Conservation (phyloP, 2,797 vertebrate species). For the Malacoctenus gilli region DNA sequence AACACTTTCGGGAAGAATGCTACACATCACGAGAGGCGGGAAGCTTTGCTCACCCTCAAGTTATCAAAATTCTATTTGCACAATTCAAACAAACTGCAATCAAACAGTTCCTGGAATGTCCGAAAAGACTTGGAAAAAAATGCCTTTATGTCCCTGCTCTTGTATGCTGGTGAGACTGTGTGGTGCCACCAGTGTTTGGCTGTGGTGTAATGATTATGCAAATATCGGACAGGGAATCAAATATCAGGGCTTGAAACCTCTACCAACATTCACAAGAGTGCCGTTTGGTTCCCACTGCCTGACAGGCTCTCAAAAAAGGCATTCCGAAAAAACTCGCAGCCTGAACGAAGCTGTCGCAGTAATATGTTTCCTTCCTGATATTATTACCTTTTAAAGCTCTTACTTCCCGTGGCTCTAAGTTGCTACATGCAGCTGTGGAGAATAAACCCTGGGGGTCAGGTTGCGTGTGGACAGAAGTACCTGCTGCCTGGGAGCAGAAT, state of each 20-base stretch:
- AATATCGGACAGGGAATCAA: slow-evolving; percentile 3
- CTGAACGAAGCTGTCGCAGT: background rate
- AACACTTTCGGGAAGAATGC: too few species aligned
- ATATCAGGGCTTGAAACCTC: too few species aligned
- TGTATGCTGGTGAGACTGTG: too few species aligned
- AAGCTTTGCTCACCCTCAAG: too few species aligned
- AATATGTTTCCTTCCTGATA: background rate
- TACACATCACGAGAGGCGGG: too few species aligned
- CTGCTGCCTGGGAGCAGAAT: slow-evolving; percentile 27
- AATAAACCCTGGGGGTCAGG: slow-evolving; percentile 2
- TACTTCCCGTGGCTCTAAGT: slow-evolving; percentile 19
- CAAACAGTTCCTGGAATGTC: too few species aligned
- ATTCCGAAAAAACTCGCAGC: background rate
- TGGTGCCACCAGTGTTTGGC: too few species aligned
- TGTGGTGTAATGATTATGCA: too few species aligned
- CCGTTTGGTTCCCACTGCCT: background rate
- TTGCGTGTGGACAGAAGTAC: slow-evolving; percentile 41
- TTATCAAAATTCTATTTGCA: too few species aligned
- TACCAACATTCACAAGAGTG: slow-evolving; percentile 8
- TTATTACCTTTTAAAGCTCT: background rate
- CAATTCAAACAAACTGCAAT: too few species aligned
- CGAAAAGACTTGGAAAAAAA: too few species aligned
- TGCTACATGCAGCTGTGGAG: slow-evolving; percentile 1
- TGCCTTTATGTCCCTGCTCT: too few species aligned
- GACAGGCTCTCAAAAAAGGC: background rate